These are phyloP conservation scores for Scolopax rusticola DNA, from an alignment of 2,797 vertebrate genomes.

Conservation along the genomic window DNA sequence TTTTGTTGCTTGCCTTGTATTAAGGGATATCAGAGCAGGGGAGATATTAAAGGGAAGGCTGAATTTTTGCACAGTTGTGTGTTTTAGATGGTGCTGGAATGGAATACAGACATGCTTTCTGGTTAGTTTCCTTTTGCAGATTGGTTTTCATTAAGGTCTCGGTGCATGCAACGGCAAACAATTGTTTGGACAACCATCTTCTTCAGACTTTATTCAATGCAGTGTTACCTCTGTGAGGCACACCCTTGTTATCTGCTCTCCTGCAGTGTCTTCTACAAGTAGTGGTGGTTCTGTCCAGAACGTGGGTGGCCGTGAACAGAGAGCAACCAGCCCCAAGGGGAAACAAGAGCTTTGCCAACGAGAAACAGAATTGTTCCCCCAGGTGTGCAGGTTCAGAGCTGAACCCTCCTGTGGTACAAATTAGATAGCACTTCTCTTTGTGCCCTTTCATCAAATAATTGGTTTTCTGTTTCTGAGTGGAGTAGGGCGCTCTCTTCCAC, in stretches of 20 bases:
- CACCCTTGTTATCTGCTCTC: neutral
- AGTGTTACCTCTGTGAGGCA: neutral
- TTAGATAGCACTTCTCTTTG: neutral
- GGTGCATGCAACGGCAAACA: neutral
- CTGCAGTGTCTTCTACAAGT: neutral
- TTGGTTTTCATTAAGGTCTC: neutral
- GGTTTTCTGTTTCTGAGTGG: neutral
- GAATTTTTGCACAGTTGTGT: neutral
- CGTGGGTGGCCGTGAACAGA: neutral
- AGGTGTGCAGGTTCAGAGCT: neutral
- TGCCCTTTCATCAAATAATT: neutral
- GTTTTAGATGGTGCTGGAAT: neutral
- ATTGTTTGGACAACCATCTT: neutral
- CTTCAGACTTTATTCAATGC: neutral
- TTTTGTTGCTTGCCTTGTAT: conserved; percentile 13
- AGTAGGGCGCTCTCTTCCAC: neutral
- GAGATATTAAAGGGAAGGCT: neutral
- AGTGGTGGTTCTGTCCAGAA: neutral
- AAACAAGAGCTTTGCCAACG: neutral
- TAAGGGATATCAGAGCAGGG: neutral
- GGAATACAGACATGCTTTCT: neutral
- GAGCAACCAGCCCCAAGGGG: neutral
- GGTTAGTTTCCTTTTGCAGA: neutral
- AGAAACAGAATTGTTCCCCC: neutral
- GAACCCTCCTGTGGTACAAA: neutral